Conservation (phyloP, 2,113 vertebrate genomes). For the Turdus rufiventris region DNA sequence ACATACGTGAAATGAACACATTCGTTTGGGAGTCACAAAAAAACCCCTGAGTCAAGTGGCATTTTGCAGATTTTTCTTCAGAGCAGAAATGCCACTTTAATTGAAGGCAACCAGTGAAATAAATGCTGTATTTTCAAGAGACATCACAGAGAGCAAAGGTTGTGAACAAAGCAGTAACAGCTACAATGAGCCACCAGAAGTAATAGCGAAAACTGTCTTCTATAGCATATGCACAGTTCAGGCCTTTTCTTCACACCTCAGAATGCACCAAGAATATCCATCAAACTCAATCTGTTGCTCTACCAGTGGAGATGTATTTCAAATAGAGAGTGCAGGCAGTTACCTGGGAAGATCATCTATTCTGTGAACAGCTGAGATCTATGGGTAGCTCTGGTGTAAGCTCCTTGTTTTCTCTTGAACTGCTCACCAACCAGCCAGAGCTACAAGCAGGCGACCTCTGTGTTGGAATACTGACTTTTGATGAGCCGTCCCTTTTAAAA, state of each 20-base stretch:
- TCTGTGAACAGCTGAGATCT: neutral
- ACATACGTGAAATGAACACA: neutral
- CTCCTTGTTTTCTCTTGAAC: constrained; percentile 42
- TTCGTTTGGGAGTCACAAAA: neutral
- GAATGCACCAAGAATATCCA: constrained; percentile 70
- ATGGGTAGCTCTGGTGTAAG: neutral
- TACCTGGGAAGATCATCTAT: constrained; percentile 55
- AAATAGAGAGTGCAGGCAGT: constrained; percentile 30
- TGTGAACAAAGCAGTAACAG: constrained; percentile 70
- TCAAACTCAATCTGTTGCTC: constrained; percentile 73
- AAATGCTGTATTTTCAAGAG: constrained; percentile 45
- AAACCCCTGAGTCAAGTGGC: neutral
- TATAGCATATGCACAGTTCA: constrained; percentile 73
- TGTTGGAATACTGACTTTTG: neutral
- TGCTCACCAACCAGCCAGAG: neutral
- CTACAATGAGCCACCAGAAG: constrained; percentile 68
- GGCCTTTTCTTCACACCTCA: constrained; percentile 76
- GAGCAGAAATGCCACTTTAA: constrained; percentile 46
- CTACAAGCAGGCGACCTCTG: neutral
- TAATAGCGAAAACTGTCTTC: constrained; percentile 70
- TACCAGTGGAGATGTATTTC: constrained; percentile 59
- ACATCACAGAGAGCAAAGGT: constrained; percentile 68
- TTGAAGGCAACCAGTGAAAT: constrained; percentile 48
- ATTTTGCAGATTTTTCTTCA: constrained; percentile 38
- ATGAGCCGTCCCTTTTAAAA: neutral